A percentile compares a stretch with the other conserved stretches of the same genome.
Evolutionary conservation across 2,797 vertebrate genomes (phyloP).

Genomic region (Enoplosus armatus): DNA sequence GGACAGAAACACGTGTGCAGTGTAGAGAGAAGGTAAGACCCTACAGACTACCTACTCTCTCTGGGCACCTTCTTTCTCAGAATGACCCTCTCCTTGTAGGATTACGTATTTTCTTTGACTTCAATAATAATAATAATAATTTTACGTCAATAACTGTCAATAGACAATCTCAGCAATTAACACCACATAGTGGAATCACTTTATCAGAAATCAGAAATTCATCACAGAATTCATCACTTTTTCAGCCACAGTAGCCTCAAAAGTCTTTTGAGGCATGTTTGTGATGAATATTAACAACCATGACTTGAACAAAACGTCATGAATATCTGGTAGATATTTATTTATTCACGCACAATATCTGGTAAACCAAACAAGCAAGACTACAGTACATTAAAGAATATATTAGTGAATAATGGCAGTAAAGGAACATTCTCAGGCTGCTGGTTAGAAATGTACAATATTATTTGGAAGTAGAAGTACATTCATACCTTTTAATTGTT

Average conservation of each 20-base stretch:
- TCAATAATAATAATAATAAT: no score
- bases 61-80: background rate
- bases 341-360: background rate
- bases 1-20: background rate
- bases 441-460: background rate
- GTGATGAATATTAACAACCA: background rate
- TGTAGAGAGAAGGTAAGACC: background rate
- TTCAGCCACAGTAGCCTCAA: background rate
- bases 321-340: background rate
- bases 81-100: background rate
- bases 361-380: background rate
- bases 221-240: background rate
- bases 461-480: background rate
- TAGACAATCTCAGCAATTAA: background rate
- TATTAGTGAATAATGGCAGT: background rate
- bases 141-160: background rate
- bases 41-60: background rate
- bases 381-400: background rate
- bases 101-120: background rate
- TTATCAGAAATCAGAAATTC: background rate
- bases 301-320: background rate
- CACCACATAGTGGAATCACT: background rate
- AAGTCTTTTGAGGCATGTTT: background rate
- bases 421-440: background rate
- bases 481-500: background rate